A percentile compares a stretch with the other conserved stretches of the same genome.
phyloP scores from a whole-genome alignment of 2,113 vertebrate genomes.

The Origma solitaria region DNA sequence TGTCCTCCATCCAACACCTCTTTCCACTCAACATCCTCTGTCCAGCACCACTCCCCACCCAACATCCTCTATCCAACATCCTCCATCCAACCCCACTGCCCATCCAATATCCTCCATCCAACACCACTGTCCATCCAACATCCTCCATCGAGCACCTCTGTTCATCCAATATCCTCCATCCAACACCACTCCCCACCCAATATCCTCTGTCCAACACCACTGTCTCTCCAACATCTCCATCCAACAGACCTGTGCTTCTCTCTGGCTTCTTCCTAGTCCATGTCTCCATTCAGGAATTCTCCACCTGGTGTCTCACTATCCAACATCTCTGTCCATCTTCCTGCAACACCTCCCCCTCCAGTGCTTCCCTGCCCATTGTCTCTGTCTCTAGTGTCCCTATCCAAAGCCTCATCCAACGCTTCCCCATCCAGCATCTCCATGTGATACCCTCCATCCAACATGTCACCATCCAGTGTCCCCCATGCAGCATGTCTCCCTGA shows the following conservation, averaged over 20 bases:
- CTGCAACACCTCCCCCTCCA: not conserved
- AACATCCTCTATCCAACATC: no score
- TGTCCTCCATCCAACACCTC: no score
- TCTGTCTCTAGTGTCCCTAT: no score
- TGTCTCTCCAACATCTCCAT: not conserved
- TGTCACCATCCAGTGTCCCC: not conserved
- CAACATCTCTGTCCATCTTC: not conserved
- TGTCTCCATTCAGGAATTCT: not conserved
- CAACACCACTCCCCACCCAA: not conserved
- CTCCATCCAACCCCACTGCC: no score
- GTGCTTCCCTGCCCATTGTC: no score
- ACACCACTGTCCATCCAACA: no score
- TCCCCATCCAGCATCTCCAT: not conserved
- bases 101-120: no score
- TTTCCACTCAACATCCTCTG: no score
- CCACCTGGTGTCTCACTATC: not conserved
- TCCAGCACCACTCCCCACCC: no score
- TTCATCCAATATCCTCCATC: no score
- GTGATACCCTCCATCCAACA: not conserved
- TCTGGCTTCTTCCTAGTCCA: not conserved
- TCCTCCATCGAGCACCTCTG: no score
- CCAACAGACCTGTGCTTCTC: not conserved
- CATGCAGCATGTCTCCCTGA: fast-evolving
- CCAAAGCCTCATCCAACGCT: not conserved
- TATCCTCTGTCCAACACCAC: not conserved